phyloP scores from a whole-genome alignment of 2,113 vertebrate genomes.

The Festucalex cinctus region DNA sequence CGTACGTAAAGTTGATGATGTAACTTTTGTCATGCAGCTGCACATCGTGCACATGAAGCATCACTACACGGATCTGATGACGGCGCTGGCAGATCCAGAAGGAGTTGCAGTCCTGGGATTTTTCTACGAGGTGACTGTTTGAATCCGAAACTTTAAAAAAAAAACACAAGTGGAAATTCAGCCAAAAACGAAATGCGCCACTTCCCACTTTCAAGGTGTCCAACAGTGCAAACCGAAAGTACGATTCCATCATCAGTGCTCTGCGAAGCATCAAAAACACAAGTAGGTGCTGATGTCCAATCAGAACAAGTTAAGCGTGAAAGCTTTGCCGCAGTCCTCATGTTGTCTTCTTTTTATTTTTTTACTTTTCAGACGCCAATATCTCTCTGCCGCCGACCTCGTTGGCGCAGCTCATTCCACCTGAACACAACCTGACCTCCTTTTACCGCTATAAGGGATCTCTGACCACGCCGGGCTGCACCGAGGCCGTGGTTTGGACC shows the following conservation, averaged over 20 bases:
- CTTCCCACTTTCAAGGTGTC: constrained; percentile 56
- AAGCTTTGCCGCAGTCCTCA: background rate
- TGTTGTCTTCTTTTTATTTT: background rate
- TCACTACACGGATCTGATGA: background rate
- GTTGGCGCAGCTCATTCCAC: constrained; percentile 75
- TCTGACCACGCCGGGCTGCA: constrained; percentile 84
- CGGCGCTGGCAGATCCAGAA: constrained; percentile 49
- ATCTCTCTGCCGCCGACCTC: constrained; percentile 36
- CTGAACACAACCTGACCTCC: constrained; percentile 60
- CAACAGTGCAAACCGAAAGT: constrained; percentile 62
- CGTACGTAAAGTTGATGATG: background rate
- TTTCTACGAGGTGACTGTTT: constrained; percentile 78
- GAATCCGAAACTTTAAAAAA: background rate
- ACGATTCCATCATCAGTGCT: constrained; percentile 54
- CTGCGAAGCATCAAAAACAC: constrained; percentile 43
- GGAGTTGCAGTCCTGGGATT: constrained; percentile 85
- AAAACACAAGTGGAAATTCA: background rate
- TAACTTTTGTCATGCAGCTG: constrained; percentile 67
- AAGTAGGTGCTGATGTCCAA: constrained; percentile 39
- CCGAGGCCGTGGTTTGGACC: constrained; percentile 83
- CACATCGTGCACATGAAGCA: constrained; percentile 86
- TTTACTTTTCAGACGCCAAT: constrained; percentile 41
- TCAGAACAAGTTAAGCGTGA: background rate
- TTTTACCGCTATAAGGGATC: constrained; percentile 90
- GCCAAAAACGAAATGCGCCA: background rate